Percentiles rank a stretch among this genome's conserved stretches.
phyloP scores from a whole-genome alignment of 2,888 invertebrate species.

The Cordilura impudica region DNA sequence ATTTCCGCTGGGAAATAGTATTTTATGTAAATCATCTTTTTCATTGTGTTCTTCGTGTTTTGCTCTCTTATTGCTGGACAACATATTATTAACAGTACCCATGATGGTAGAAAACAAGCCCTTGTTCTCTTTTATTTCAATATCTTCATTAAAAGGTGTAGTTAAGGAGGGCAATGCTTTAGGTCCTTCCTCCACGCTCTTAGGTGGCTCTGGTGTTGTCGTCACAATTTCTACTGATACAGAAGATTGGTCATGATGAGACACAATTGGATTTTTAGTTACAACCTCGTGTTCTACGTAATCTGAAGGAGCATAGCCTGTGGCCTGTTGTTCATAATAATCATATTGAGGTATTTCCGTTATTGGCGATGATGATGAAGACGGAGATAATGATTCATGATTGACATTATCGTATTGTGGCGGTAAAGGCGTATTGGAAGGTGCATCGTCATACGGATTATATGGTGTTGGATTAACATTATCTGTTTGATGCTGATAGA shows the following conservation, averaged over 20 bases:
- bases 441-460: conserved; percentile 12
- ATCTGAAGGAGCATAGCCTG: not conserved
- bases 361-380: not conserved
- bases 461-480: conserved; percentile 25
- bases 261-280: not conserved
- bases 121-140: conserved; percentile 61
- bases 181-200: not conserved
- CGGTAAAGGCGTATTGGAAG: conserved; percentile 8
- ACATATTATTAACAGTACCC: conserved; percentile 74
- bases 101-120: conserved; percentile 75
- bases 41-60: conserved; percentile 34
- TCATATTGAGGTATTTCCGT: conserved; percentile 12
- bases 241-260: conserved; percentile 31
- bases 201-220: conserved; percentile 57
- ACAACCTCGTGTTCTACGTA: not conserved
- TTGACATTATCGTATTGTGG: conserved; percentile 17
- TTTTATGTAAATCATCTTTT: conserved; percentile 68
- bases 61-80: conserved; percentile 64
- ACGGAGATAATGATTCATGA: not conserved
- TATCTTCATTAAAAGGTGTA: conserved; percentile 52
- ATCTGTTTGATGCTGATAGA: conserved; percentile 6
- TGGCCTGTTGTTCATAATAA: conserved; percentile 4
- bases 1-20: conserved; percentile 67
- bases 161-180: conserved; percentile 21
- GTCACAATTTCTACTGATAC: no score